Percentiles rank a stretch among this genome's conserved stretches.
Conservation (phyloP, 2,797 vertebrate species). For the Melopsittacus undulatus region DNA sequence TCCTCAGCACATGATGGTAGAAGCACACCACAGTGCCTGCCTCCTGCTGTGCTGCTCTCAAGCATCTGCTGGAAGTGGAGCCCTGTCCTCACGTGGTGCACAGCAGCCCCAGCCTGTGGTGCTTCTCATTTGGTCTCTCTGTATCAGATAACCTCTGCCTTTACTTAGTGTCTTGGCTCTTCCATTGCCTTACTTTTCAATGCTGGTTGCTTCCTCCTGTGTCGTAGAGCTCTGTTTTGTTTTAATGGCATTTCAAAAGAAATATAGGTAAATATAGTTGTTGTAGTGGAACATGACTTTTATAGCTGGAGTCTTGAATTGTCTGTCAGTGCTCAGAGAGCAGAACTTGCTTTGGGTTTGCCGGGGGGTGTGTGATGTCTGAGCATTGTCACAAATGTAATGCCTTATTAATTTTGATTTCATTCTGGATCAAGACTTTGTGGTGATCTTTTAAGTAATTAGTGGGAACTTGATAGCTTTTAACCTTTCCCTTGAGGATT, state of each 20-base stretch:
- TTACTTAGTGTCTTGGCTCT: background rate
- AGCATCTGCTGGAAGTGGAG: background rate
- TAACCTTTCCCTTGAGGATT: background rate
- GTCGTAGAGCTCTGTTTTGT: background rate
- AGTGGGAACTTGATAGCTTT: background rate
- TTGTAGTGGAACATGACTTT: background rate
- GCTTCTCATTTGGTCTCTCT: background rate
- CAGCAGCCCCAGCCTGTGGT: background rate
- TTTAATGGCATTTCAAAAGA: background rate
- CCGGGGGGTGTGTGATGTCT: background rate
- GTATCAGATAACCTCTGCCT: background rate
- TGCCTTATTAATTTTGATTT: background rate
- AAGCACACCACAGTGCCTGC: background rate
- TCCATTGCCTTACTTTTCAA: background rate
- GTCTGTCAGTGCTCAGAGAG: background rate
- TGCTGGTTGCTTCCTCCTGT: background rate
- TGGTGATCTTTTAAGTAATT: background rate
- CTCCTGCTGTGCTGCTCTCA: background rate
- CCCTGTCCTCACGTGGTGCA: background rate
- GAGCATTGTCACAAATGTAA: background rate
- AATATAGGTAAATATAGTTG: background rate
- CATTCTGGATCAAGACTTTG: background rate
- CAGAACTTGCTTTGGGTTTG: background rate
- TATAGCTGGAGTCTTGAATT: background rate
- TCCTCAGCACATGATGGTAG: background rate